Evolutionary conservation across 2,797 vertebrate species (phyloP).

Genomic region (Delichon dasypus): DNA sequence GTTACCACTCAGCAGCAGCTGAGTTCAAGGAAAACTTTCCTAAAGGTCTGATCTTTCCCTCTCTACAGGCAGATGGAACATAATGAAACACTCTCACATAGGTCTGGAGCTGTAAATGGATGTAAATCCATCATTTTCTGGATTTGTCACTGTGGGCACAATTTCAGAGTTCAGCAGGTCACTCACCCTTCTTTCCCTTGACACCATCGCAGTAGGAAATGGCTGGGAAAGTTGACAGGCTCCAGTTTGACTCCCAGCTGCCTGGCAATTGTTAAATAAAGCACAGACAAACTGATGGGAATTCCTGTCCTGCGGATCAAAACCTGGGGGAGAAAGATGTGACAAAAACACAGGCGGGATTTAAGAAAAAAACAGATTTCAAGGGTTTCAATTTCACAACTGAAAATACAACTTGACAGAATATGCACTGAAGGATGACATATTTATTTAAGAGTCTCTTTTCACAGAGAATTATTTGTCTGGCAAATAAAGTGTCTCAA

Average conservation of each 20-base stretch:
- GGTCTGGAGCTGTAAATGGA: background rate
- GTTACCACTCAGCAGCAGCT: background rate
- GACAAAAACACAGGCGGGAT: background rate
- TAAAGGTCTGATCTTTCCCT: background rate
- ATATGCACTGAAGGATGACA: background rate
- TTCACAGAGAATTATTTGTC: background rate
- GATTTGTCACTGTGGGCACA: background rate
- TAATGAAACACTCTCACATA: background rate
- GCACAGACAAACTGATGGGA: conserved; percentile 95
- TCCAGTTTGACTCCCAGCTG: conserved; percentile 90
- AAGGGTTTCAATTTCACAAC: background rate
- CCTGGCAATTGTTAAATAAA: conserved; percentile 91
- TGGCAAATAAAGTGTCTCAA: background rate
- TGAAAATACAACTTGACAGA: background rate
- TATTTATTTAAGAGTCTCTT: background rate
- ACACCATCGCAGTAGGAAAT: conserved; percentile 95
- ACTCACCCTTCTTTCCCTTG: conserved; percentile 86
- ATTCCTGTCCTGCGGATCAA: conserved; percentile 91
- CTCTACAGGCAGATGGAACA: background rate
- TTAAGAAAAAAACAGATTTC: background rate
- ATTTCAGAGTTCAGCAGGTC: background rate
- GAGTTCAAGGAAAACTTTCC: background rate
- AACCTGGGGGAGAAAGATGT: conserved; percentile 77
- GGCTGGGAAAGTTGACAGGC: conserved; percentile 96
- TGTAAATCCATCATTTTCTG: too few species aligned